Evolutionary conservation across 2,888 invertebrate species (phyloP).

Genomic region (Tryphoninae sp.): DNA sequence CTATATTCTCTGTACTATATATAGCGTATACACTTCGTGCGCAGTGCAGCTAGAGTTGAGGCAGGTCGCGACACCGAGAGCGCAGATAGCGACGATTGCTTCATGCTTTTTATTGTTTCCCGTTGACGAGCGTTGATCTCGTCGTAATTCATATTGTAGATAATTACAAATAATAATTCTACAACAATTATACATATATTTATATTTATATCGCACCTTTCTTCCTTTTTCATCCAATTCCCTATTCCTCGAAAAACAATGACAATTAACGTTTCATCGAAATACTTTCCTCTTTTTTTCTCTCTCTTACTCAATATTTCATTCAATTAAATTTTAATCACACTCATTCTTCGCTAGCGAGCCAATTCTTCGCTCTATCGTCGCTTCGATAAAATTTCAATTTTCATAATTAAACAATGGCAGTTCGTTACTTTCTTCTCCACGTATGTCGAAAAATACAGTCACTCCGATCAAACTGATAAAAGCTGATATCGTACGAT

Average conservation of each 20-base stretch:
- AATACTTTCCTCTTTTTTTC: neutral
- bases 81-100: slow-evolving; percentile 19
- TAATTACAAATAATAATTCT: neutral
- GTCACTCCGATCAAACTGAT: no score
- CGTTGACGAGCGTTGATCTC: neutral
- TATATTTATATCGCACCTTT: neutral
- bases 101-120: slow-evolving; percentile 1
- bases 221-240: neutral
- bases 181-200: neutral
- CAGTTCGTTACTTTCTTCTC: no score
- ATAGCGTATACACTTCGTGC: neutral
- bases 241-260: neutral
- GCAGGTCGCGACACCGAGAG: slow-evolving; percentile 55
- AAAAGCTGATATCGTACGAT: no score
- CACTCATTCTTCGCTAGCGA: no score
- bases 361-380: neutral
- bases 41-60: slow-evolving; percentile 43
- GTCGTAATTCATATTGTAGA: neutral
- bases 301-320: neutral
- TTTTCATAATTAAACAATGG: neutral
- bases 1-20: neutral
- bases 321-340: neutral
- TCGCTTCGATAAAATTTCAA: neutral
- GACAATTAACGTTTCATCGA: neutral
- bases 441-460: no score